Conservation (phyloP, 2,113 vertebrate genomes). For the Lepidothrix coronata region DNA sequence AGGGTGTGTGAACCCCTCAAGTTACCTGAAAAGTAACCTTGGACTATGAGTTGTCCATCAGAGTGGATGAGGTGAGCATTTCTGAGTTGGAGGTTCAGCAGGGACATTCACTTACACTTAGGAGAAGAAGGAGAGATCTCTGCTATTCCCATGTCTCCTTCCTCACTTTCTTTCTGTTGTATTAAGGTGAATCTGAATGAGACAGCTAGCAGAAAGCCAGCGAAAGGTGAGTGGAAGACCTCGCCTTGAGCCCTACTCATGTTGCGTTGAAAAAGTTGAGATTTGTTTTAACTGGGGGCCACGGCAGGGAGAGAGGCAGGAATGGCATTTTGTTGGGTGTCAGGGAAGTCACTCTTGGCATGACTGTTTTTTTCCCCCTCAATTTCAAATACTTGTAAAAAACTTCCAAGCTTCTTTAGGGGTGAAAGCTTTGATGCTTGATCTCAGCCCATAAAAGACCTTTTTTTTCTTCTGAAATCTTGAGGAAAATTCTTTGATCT, state of each 20-base stretch:
- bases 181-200: background rate
- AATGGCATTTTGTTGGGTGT: background rate
- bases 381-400: background rate
- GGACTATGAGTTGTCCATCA: background rate
- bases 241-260: background rate
- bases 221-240: background rate
- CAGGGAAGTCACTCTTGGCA: background rate
- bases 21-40: background rate
- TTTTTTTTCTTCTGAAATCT: background rate
- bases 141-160: background rate
- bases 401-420: background rate
- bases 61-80: background rate
- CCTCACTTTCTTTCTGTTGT: background rate
- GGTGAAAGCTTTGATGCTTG: background rate
- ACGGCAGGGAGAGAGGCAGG: background rate
- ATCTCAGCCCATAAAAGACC: background rate
- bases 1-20: background rate
- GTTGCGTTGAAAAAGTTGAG: background rate
- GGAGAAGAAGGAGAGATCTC: background rate
- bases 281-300: background rate
- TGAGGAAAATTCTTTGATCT: background rate
- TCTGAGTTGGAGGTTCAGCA: background rate
- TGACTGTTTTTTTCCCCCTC: background rate
- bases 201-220: background rate
- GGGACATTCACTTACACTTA: background rate